These are phyloP conservation scores for Alloscopus bannaensis DNA, from an alignment of 2,888 invertebrate genomes.

Conservation along the genomic window DNA sequence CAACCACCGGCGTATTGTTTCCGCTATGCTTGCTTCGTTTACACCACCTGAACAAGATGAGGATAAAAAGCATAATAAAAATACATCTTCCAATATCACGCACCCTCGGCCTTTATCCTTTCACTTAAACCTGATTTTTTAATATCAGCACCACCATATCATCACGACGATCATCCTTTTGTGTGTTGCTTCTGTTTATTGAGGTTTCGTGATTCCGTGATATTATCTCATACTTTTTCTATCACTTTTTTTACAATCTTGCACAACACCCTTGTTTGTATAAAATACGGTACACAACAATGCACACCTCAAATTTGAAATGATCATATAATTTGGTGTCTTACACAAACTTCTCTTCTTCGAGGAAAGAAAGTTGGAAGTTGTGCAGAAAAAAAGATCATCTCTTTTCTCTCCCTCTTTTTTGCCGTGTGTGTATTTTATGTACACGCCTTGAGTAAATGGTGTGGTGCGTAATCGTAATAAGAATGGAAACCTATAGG, in stretches of 20 bases:
- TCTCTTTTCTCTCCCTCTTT: too few species aligned
- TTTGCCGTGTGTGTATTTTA: too few species aligned
- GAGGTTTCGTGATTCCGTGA: constrained; percentile 38
- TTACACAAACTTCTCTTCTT: too few species aligned
- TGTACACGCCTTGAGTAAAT: background rate
- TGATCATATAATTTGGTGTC: too few species aligned
- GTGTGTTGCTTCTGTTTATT: background rate
- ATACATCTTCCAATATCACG: constrained; percentile 42
- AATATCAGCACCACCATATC: background rate
- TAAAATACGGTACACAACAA: too few species aligned
- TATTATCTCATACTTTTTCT: too few species aligned
- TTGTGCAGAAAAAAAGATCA: too few species aligned
- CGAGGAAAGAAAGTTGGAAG: constrained; percentile 4
- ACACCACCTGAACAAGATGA: background rate
- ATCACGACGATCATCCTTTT: background rate
- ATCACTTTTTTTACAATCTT: too few species aligned
- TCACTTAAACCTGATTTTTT: constrained; percentile 1
- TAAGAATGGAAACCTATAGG: background rate
- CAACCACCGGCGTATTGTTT: background rate
- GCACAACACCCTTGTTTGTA: too few species aligned
- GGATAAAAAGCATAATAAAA: constrained; percentile 19
- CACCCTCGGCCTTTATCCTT: background rate
- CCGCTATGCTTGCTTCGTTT: constrained; percentile 12
- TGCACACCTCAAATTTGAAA: too few species aligned
- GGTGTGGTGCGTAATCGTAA: background rate